phyloP scores from a whole-genome alignment of 2,797 vertebrate genomes.

The Antennarius maculatus region DNA sequence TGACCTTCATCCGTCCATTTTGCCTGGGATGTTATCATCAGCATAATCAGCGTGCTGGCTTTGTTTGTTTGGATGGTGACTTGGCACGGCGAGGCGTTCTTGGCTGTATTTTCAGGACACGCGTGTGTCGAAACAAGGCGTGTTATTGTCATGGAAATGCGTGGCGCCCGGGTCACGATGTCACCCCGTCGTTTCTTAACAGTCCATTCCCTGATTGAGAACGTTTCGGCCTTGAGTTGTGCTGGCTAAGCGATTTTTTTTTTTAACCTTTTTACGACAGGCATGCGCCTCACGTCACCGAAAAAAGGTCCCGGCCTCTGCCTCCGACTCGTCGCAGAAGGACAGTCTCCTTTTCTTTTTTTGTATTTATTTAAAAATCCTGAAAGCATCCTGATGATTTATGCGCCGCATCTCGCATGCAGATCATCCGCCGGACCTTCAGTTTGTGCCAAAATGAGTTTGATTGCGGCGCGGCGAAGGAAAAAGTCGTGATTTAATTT shows the following conservation, averaged over 20 bases:
- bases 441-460: slow-evolving; percentile 27
- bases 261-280: slow-evolving; percentile 57
- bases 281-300: slow-evolving; percentile 39
- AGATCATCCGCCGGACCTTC: slow-evolving; percentile 46
- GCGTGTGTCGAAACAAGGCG: slow-evolving; percentile 11
- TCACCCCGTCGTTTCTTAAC: slow-evolving; percentile 22
- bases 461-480: too few relatives aligned
- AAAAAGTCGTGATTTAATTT: slow-evolving; percentile 19
- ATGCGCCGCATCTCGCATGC: slow-evolving; percentile 53
- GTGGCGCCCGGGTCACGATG: too few relatives aligned
- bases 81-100: slow-evolving; percentile 59
- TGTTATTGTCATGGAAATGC: too few relatives aligned
- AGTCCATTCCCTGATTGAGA: slow-evolving; percentile 76
- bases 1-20: slow-evolving; percentile 77
- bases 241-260: slow-evolving; percentile 71
- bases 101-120: slow-evolving; percentile 38
- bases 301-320: slow-evolving; percentile 42
- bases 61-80: slow-evolving; percentile 68
- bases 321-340: slow-evolving; percentile 34
- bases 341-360: slow-evolving; percentile 29
- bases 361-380: slow-evolving; percentile 52
- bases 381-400: slow-evolving; percentile 66
- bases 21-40: slow-evolving; percentile 58
- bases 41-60: slow-evolving; percentile 69
- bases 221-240: slow-evolving; percentile 77